Evolutionary conservation across 2,888 invertebrate genomes (phyloP), one percentile per base, ranked within the genome.

Genomic region (Watsonalla cultraria): DNA sequence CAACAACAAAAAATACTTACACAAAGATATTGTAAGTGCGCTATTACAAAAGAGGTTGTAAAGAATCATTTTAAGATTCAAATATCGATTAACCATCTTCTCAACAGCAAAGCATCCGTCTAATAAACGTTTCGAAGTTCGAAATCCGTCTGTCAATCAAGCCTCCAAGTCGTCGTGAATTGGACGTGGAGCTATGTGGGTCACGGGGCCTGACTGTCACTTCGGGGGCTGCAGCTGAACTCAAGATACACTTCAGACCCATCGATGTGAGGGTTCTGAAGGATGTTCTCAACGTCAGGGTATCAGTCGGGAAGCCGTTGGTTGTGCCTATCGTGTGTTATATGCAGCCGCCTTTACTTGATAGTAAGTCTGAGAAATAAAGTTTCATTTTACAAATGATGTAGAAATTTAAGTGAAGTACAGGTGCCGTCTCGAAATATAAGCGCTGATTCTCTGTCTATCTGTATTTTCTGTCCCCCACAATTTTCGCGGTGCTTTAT

Each of bases 331-430:
- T 88, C 46, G 52, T 60, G 7, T 86, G 86, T 61, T 86, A 78
- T 56, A 81, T 86, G 78, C 65, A 80, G 57, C 81, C 87, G 2
- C 88, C 88, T 0, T 2, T 76, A 0, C 67, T 89, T 0, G 62
- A 80, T 14, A 74, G 88, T 86, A 13, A 69, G 76, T 64, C 7
- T 24, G 34, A 13, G 34, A 34, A 9, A 50, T n/a, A 13, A 34
- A 5, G 47, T 15, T 35, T n/a, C n/a, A n/a, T n/a, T n/a, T n/a
- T n/a, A n/a, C n/a, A n/a, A n/a, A n/a, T n/a, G n/a, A n/a, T n/a
- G n/a, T n/a, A n/a, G n/a, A n/a, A n/a, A n/a, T n/a, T n/a, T n/a
- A n/a, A n/a, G n/a, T n/a, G n/a, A n/a, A n/a, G n/a, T n/a, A n/a
- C n/a, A n/a, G n/a, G n/a, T n/a, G n/a, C n/a, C n/a, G n/a, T n/a